These are phyloP conservation scores for Cancer borealis DNA, from an alignment of 2,888 invertebrate genomes.

Conservation along the genomic window DNA sequence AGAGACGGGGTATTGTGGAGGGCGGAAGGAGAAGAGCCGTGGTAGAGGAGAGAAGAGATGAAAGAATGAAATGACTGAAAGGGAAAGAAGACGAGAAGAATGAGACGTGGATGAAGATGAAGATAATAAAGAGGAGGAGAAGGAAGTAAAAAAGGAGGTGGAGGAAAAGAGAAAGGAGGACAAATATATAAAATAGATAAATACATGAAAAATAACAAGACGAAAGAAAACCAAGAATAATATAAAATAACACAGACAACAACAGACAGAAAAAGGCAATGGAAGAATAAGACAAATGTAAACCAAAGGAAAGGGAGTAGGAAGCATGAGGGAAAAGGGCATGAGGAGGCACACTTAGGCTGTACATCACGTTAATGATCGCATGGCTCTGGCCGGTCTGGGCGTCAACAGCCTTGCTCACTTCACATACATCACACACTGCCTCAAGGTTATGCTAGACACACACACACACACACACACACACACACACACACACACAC, in stretches of 20 bases:
- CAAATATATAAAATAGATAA: background rate
- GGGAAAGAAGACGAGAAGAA: background rate
- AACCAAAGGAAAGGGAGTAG: background rate
- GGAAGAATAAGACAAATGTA: background rate
- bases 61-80: background rate
- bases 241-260: background rate
- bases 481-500: background rate
- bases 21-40: background rate
- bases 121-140: background rate
- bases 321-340: background rate
- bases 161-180: background rate
- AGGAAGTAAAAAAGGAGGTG: background rate
- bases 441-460: background rate
- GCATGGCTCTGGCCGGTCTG: background rate
- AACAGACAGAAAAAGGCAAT: background rate
- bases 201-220: background rate
- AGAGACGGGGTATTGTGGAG: background rate
- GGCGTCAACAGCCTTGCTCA: background rate
- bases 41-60: background rate
- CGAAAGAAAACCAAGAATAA: background rate
- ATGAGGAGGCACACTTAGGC: background rate
- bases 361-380: constrained; percentile 1
- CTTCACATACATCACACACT: background rate
- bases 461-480: constrained; percentile 8
- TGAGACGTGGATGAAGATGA: background rate